Base-by-base conservation (phyloP, 2,113 vertebrate genomes). In the Ceyx cyanopectus region DNA sequence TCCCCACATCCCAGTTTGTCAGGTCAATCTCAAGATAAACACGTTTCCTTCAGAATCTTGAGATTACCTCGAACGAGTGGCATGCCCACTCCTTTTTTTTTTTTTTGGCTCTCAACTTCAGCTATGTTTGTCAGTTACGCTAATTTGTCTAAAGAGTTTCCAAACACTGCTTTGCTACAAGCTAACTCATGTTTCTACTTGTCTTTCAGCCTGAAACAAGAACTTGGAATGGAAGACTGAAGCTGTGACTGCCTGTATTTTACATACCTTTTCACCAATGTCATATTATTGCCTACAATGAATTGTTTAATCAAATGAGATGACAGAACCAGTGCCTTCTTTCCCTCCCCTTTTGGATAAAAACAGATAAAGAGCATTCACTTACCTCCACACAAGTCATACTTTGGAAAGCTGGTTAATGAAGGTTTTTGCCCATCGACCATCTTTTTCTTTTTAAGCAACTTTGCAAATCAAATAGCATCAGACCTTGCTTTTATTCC, bases 131-230 rank as follows among this genome's bases (percentile, higher is more conserved):
- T 57, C 5, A 46, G 58, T 23, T 15, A 45, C 9, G 29, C n/a
- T 91, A 74, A 27, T 72, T 75, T 70, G 19, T 65, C 51, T 65
- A n/a, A 89, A 93, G 50, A 21, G n/a, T 79, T 93, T 92, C 18
- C 16, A 41, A 68, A 34, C 53, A n/a, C 12, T 56, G 4, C 81
- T 76, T 70, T 88, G 48, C 77, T 80, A 23, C 41, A 74, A 77
- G 54, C 56, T 95, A 69, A 93, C 77, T 90, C 26, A 0, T 45
- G n/a, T 82, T 51, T 81, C 80, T 41, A 43, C 68, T 95, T 95
- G 51, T 66, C 93, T 86, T 97, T 67, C 98, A 99, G 99, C 94
- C 97, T 99, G 95, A 99, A 98, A 93, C 98, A 98, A 93, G 98
- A 99, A 92, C 96, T 99, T 96, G 99, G 98, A 96, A 97, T 98